These are phyloP conservation scores for Tiaroga cobitis DNA, from an alignment of 2,797 vertebrate species.

Conservation along the genomic window DNA sequence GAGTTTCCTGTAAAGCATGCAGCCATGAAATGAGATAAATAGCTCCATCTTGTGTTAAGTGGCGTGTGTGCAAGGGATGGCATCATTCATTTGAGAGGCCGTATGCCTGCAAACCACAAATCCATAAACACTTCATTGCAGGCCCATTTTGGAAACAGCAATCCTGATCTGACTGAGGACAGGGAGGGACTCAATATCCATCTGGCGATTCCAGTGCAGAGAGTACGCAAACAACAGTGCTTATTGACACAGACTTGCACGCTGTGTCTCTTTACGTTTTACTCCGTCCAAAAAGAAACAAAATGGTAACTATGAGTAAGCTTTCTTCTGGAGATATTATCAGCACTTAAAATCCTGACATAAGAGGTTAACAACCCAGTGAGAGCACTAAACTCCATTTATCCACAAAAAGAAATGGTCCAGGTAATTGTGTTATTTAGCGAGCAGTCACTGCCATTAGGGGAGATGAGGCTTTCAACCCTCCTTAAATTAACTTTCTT, in stretches of 20 bases:
- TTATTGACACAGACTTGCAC: constrained; percentile 46
- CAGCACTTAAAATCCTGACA: constrained; percentile 60
- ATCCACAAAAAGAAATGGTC: constrained; percentile 47
- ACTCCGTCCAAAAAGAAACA: background rate
- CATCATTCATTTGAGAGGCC: constrained; percentile 7
- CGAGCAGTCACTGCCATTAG: constrained; percentile 60
- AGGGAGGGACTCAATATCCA: constrained; percentile 45
- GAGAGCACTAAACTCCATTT: constrained; percentile 42
- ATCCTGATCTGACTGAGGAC: constrained; percentile 38
- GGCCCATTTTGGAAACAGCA: constrained; percentile 38
- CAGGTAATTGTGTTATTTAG: constrained; percentile 52
- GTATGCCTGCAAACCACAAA: constrained; percentile 41
- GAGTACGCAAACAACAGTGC: constrained; percentile 38
- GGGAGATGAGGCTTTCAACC: constrained; percentile 20
- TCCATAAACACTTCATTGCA: constrained; percentile 46
- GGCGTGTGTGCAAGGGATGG: constrained; percentile 7
- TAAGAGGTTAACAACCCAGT: constrained; percentile 64
- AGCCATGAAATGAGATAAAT: constrained; percentile 49
- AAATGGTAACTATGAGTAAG: constrained; percentile 28
- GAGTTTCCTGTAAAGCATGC: constrained; percentile 25
- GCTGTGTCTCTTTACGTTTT: constrained; percentile 23
- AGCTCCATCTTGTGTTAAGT: constrained; percentile 63
- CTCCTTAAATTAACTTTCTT: constrained; percentile 67
- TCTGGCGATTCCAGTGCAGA: constrained; percentile 36
- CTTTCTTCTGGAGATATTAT: constrained; percentile 34